Evolutionary conservation across 2,113 vertebrate species (phyloP), one percentile per base, ranked within the genome.

Genomic region (Phasianus colchicus): DNA sequence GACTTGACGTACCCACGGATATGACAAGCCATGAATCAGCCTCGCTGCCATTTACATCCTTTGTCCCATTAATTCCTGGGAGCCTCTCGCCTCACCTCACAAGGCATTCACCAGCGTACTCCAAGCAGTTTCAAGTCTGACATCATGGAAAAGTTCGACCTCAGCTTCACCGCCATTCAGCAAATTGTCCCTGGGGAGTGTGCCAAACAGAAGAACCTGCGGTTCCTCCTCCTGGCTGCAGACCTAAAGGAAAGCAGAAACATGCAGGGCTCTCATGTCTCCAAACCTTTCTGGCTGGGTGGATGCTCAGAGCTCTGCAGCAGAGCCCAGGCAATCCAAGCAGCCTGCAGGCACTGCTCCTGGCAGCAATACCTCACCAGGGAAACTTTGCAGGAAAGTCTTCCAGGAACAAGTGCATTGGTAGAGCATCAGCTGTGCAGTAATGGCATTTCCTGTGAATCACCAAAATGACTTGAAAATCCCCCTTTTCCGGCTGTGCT

Each of bases 221-320:
- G 16, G 7, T 67, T 8, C 36, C 82, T 98, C 16, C 96, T 96
- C 47, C 93, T 98, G 80, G 97, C 95, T 91, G 83, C 48, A 61
- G 99, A 98, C 91, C 98, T 45, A 96, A 97, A n/a, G 96, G 98
- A 87, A 99, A 99, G 77, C 97, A 97, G 67, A 83, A 25, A 97
- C 95, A 15, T 98, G 98, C 77, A 15, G 21, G 9, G 76, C n/a
- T 36, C 96, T 98, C 19, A 32, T 25, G 19, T 96, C 96, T 30
- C 96, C 98, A 60, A 88, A 15, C 6, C 85, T 52, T 91, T 91
- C 98, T 83, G 98, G 97, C 96, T 96, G 98, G 3, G 98, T 98
- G 24, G 95, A 95, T 16, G 99, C 98, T 88, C 97, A 87, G 64
- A 98, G 98, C 71, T 84, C 80, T 30, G 66, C 96, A 34, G 93